Evolutionary conservation across 1,140 invertebrate genomes (phyloP), one percentile per base, ranked within the genome.

Genomic region (Uloborus diversus): DNA sequence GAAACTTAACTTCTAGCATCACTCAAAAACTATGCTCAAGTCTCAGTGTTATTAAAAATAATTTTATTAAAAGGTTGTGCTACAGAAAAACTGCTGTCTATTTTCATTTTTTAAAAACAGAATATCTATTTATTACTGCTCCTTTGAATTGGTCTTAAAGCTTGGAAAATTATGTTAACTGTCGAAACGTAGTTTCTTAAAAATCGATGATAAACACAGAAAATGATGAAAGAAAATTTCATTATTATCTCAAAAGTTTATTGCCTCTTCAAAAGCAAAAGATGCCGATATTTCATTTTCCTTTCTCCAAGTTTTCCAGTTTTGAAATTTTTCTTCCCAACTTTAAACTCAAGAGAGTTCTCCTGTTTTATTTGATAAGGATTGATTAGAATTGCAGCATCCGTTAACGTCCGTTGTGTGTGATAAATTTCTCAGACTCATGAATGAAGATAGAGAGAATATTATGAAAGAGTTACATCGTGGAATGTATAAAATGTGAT

Each of bases 291-390:
- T 68, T 68, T 68, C 64, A 68, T 28, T 23, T 51, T 68, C 51
- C 51, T 68, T 68, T 32, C 64, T 49, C 51, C 64, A 68, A 68
- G 51, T 68, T 68, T 68, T 68, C 64, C 20, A 51, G 25, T 47
- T 68, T 68, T 68, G 37, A n/a, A 49, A 28, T 47, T 49, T 68
- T 68, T 49, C 27, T 68, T n/a, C 64, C 64, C 17, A 11, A 7
- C 32, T 14, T n/a, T 30, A 27, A n/a, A 23, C 64, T 49, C 47
- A 25, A 2, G 61, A 23, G 61, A 64, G 20, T 68, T 30, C 64
- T 51, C 37, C 42, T 68, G 64, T 68, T 68, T 68, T 68, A 68
- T 68, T 68, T 68, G 37, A 68, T 68, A 68, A 68, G 42, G 51
- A 68, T 68, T 68, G 64, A 68, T 68, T 68, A 68, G 47, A 68